These are phyloP conservation scores for Enteromius trimaculatus DNA, from an alignment of 2,797 vertebrate species.

Conservation along the genomic window DNA sequence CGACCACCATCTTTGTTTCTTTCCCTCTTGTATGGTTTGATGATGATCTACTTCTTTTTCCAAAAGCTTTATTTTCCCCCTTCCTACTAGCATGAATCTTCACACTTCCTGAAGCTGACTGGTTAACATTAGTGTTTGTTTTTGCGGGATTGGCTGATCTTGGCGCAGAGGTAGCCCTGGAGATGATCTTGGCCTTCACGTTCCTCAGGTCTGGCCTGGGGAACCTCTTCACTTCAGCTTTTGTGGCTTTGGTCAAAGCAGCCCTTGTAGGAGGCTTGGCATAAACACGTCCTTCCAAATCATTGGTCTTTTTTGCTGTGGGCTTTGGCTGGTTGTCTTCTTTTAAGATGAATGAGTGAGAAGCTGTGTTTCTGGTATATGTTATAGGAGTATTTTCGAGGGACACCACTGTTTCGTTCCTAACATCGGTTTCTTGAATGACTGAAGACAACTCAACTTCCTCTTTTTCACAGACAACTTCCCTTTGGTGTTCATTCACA, in stretches of 20 bases:
- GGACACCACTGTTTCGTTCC: neutral
- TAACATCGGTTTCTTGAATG: neutral
- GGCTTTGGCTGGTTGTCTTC: slow-evolving; percentile 1
- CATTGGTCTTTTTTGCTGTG: slow-evolving; percentile 38
- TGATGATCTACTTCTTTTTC: slow-evolving; percentile 56
- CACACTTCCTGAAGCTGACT: slow-evolving; percentile 28
- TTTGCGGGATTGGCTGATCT: slow-evolving; percentile 69
- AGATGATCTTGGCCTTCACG: slow-evolving; percentile 83
- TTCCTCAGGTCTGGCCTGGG: slow-evolving; percentile 84
- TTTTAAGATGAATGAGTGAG: slow-evolving; percentile 12
- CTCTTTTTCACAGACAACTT: slow-evolving; percentile 9
- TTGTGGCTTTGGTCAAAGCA: slow-evolving; percentile 54
- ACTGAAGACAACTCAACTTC: slow-evolving; percentile 1
- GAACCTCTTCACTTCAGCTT: slow-evolving; percentile 76
- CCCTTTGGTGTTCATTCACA: neutral
- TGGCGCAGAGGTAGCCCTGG: slow-evolving; percentile 67
- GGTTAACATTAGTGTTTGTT: slow-evolving; percentile 61
- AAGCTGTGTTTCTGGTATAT: slow-evolving; percentile 46
- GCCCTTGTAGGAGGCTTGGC: slow-evolving; percentile 31
- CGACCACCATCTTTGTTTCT: slow-evolving; percentile 35
- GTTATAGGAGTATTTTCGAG: slow-evolving; percentile 64
- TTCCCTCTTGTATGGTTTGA: slow-evolving; percentile 59
- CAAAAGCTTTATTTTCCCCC: slow-evolving; percentile 16
- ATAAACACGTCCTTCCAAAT: slow-evolving; percentile 21
- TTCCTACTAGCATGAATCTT: slow-evolving; percentile 57